A percentile compares a stretch with the other conserved stretches of the same genome.
These are phyloP conservation scores for Brachyptera risi DNA, from an alignment of 2,888 invertebrate genomes.

Conservation along the genomic window DNA sequence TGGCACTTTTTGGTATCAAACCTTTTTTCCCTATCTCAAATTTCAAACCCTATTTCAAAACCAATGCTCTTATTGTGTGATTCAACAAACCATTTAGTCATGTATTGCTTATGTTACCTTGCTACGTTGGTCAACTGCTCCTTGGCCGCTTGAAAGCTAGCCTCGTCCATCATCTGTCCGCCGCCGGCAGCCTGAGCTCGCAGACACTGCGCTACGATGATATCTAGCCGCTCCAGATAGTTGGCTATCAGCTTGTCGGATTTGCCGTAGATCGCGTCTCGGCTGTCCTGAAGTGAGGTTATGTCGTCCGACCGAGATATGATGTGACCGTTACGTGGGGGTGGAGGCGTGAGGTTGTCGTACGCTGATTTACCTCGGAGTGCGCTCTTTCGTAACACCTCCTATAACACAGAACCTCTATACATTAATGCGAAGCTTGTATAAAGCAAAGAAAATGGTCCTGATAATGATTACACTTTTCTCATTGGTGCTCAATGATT, in stretches of 20 bases:
- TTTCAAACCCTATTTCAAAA: too few species aligned
- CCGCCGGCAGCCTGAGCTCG: slow-evolving; percentile 72
- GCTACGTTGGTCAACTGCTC: slow-evolving; percentile 77
- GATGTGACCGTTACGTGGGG: slow-evolving; percentile 8
- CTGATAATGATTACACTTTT: too few species aligned
- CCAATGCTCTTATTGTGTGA: too few species aligned
- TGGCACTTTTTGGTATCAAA: too few species aligned
- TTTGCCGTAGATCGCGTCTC: slow-evolving; percentile 59
- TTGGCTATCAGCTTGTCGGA: slow-evolving; percentile 68
- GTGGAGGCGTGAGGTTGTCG: slow-evolving; percentile 3
- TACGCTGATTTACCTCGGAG: not conserved
- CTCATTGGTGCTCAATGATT: too few species aligned
- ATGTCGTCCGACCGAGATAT: not conserved
- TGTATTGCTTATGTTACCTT: too few species aligned
- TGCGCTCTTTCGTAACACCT: slow-evolving; percentile 15
- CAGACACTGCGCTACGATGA: slow-evolving; percentile 65
- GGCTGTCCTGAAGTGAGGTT: slow-evolving; percentile 13
- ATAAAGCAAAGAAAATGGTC: too few species aligned
- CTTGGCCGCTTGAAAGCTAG: slow-evolving; percentile 71
- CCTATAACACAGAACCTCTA: too few species aligned
- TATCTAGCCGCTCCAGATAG: slow-evolving; percentile 62
- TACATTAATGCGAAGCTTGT: too few species aligned
- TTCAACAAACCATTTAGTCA: not conserved
- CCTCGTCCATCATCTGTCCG: slow-evolving; percentile 68
- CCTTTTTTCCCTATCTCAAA: too few species aligned